Evolutionary conservation across 1,140 invertebrate genomes (phyloP).

Genomic region (Zaprionus taronus): DNA sequence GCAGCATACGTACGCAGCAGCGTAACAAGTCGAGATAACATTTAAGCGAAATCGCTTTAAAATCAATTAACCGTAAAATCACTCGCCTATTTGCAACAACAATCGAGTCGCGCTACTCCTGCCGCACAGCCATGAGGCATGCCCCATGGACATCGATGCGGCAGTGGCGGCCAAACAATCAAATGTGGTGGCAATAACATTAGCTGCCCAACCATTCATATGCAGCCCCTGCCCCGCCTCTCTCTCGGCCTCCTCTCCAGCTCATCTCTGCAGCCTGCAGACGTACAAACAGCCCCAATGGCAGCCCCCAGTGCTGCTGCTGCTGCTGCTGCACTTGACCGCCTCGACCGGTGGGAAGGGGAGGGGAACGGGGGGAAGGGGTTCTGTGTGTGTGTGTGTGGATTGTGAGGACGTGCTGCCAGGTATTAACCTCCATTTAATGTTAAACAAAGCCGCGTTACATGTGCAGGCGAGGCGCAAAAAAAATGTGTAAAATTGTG

Average conservation of each 20-base stretch:
- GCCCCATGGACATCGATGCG: conserved; percentile 47
- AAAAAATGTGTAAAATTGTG: conserved; percentile 35
- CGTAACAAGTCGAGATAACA: conserved; percentile 72
- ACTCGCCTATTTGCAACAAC: conserved; percentile 79
- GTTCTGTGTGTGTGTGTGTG: background rate
- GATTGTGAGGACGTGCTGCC: conserved; percentile 65
- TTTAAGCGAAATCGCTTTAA: conserved; percentile 84
- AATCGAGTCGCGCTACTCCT: conserved; percentile 48
- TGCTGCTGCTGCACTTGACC: conserved; percentile 59
- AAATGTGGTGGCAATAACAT: conserved; percentile 81
- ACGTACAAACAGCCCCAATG: conserved; percentile 21
- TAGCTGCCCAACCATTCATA: conserved; percentile 39
- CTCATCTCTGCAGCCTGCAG: conserved; percentile 41
- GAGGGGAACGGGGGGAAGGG: background rate
- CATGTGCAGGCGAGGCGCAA: conserved; percentile 40
- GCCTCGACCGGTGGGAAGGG: background rate
- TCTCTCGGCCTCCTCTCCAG: background rate
- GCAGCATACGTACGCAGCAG: too few relatives aligned
- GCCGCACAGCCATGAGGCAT: conserved; percentile 19
- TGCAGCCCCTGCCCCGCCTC: background rate
- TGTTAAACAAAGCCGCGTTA: conserved; percentile 82
- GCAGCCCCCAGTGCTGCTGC: conserved; percentile 43
- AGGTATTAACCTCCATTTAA: conserved; percentile 84
- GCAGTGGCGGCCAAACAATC: conserved; percentile 60
- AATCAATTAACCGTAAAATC: conserved; percentile 84